Percentiles rank a stretch among this genome's conserved stretches.
phyloP scores from a whole-genome alignment of 2,113 vertebrate species.

The Callopanchax toddi region DNA sequence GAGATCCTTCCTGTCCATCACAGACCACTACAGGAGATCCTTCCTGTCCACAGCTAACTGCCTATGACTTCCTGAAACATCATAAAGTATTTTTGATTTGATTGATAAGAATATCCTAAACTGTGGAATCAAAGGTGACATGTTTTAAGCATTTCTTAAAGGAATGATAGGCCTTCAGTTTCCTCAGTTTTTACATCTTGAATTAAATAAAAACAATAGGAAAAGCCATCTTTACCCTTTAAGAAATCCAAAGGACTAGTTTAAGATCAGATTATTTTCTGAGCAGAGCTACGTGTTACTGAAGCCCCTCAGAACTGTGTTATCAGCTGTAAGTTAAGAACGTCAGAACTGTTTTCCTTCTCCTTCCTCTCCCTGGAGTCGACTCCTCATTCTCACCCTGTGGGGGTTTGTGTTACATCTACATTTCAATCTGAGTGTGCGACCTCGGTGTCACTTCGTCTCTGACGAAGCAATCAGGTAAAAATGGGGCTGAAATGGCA shows the following conservation, averaged over 20 bases:
- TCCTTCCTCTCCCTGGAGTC: conserved; percentile 1
- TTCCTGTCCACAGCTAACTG: no score
- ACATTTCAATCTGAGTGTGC: conserved; percentile 23
- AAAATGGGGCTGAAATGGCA: conserved; percentile 68
- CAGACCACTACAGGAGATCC: no score
- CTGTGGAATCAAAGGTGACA: no score
- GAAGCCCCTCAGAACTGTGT: not conserved
- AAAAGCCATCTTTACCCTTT: rapidly evolving
- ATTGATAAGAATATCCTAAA: no score
- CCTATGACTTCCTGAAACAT: no score
- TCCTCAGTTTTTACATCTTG: not conserved
- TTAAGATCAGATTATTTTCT: not conserved
- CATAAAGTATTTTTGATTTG: no score
- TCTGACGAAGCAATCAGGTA: conserved; percentile 68
- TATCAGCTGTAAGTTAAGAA: conserved; percentile 13
- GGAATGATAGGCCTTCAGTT: no score
- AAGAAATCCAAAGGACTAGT: not conserved
- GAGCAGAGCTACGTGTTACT: not conserved
- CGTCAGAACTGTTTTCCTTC: conserved; percentile 40
- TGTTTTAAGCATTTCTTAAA: no score
- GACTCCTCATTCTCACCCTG: conserved; percentile 46
- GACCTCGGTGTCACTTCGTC: conserved; percentile 57
- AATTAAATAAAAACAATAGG: not conserved
- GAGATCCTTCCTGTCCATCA: no score
- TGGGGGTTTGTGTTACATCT: conserved; percentile 52